A percentile compares a stretch with the other conserved stretches of the same genome.
Evolutionary conservation across 1,140 invertebrate species (phyloP).

Genomic region (Globodera ellingtonae): DNA sequence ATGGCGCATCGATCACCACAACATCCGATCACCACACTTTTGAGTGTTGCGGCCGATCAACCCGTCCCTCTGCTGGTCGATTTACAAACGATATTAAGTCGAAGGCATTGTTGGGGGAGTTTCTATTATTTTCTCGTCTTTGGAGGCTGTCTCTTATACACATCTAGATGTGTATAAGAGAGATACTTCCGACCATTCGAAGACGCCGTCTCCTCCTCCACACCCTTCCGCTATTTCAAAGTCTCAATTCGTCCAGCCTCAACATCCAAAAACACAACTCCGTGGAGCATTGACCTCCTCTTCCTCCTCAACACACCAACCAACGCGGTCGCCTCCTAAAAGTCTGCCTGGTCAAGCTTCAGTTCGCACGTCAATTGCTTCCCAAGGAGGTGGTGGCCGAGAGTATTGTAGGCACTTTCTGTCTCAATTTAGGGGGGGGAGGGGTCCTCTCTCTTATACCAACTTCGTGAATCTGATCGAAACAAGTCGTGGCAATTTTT

Average conservation of each 20-base stretch:
- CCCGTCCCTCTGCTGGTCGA: slow-evolving; percentile 52
- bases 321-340: background rate
- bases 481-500: no score
- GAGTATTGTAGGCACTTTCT: no score
- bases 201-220: background rate
- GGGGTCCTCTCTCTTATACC: no score
- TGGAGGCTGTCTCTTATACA: no score
- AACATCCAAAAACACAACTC: background rate
- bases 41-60: slow-evolving; percentile 47
- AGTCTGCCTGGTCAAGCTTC: background rate
- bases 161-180: no score
- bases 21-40: slow-evolving; percentile 50
- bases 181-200: slow-evolving; percentile 5
- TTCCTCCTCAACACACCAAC: background rate
- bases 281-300: background rate
- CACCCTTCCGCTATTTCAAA: background rate
- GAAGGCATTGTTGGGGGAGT: no score
- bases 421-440: no score
- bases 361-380: background rate
- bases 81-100: background rate
- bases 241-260: background rate
- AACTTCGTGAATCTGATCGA: no score
- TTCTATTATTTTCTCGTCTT: no score
- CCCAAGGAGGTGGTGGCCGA: no score
- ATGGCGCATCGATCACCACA: slow-evolving; percentile 37